Percentiles rank a stretch among this genome's conserved stretches.
These are phyloP conservation scores for Stenodera caucasica DNA, from an alignment of 2,888 invertebrate species.

Conservation along the genomic window DNA sequence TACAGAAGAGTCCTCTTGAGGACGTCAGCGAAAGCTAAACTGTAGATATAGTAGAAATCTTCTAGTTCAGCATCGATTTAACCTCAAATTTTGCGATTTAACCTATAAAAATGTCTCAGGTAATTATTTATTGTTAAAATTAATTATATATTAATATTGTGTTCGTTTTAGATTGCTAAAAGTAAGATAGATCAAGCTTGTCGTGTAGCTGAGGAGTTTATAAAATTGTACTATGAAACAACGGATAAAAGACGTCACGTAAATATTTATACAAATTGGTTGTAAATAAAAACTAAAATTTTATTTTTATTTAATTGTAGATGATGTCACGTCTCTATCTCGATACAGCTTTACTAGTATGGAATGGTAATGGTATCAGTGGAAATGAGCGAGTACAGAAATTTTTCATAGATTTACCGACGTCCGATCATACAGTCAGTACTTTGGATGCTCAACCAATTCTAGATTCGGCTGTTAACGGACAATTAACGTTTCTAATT, in stretches of 20 bases:
- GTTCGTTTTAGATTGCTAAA: constrained; percentile 60
- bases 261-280: too few species aligned
- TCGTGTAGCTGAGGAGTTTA: constrained; percentile 85
- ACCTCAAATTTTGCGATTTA: too few species aligned
- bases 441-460: constrained; percentile 86
- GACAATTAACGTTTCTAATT: constrained; percentile 80
- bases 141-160: background rate
- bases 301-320: constrained; percentile 52
- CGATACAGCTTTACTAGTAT: constrained; percentile 80
- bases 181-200: constrained; percentile 78
- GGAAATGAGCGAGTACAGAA: constrained; percentile 83
- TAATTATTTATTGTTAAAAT: constrained; percentile 4
- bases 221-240: constrained; percentile 85
- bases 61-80: too few species aligned
- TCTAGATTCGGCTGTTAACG: constrained; percentile 71
- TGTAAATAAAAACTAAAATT: too few species aligned
- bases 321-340: constrained; percentile 79
- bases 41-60: too few species aligned
- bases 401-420: constrained; percentile 81
- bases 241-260: constrained; percentile 85
- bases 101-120: constrained; percentile 7
- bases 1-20: too few species aligned
- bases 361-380: constrained; percentile 88
- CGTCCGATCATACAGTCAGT: constrained; percentile 74
- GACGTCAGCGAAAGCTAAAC: too few species aligned